Base-by-base conservation (phyloP, 1,140 invertebrate species). In the Heliconius eleuchia region DNA sequence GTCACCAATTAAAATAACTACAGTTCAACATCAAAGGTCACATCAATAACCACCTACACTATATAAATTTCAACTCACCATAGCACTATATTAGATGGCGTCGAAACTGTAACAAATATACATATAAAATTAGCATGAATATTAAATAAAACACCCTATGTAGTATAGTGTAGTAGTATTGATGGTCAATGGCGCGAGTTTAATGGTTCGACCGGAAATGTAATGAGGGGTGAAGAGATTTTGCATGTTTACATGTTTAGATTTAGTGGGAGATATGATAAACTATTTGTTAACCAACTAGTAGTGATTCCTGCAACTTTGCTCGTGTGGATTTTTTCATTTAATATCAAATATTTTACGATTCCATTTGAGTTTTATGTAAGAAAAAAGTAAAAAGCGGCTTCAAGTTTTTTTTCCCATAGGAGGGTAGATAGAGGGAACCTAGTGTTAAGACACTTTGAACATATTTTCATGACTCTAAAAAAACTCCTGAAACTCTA, bases 91-190 rank as follows among this genome's bases (percentile, higher is more conserved):
- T 60, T 81, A 50, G 78, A 71, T 74, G 27, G 55, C 72, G 77
- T 76, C 50, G 80, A 70, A 60, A 82, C 83, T 85, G 84, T 83
- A 89, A 87, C 84, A 85, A 82, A 79, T 60, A 52, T 77, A 77
- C 78, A 81, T 81, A 87, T 88, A 84, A 88, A 79, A 90, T 90
- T 90, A 87, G 27, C 89, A 90, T 90, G 55, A 55, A 80, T 88
- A 89, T 88, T 72, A 76, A 60, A 60, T 60, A 60, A 60, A 60
- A 60, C 57, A 60, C 9, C 9, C 57, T 50, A 34, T 19, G 27
- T 60, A 60, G 57, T 60, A 3, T 60, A 23, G 8, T 60, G n/a
- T 23, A 23, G 57, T 60, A 60, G 57, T 60, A 23, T 27, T 60
- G 57, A 11, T n/a, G n/a, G 57, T 60, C 7, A 60, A 60, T 60